Evolutionary conservation across 2,113 vertebrate genomes (phyloP).

Genomic region (Glareola pratincola): DNA sequence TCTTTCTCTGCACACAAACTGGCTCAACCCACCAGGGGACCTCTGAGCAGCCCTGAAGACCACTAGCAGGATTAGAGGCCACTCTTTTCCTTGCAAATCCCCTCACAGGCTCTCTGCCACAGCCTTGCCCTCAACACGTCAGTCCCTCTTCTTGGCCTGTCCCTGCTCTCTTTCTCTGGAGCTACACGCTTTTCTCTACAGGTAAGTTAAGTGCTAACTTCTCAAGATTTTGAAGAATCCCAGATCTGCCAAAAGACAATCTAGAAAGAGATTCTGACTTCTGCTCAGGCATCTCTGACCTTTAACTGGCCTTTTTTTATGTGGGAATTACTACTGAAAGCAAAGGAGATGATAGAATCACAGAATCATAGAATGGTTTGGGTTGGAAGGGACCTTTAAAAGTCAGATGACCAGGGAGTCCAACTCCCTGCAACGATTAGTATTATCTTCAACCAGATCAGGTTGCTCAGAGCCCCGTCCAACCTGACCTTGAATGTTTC

Average conservation of each 20-base stretch:
- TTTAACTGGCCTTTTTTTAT: background rate
- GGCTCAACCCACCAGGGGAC: background rate
- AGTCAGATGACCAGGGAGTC: too few species aligned
- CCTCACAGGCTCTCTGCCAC: background rate
- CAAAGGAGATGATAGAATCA: background rate
- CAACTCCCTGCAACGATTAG: too few species aligned
- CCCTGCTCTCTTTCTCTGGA: background rate
- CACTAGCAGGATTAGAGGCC: background rate
- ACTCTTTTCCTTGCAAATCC: background rate
- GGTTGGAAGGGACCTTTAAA: too few species aligned
- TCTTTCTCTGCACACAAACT: background rate
- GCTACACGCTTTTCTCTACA: background rate
- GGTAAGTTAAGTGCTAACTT: background rate
- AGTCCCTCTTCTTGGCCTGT: background rate
- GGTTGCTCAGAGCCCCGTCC: too few species aligned
- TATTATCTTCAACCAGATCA: too few species aligned
- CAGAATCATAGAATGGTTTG: too few species aligned
- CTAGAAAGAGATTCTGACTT: background rate
- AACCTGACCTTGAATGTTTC: too few species aligned
- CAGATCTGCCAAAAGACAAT: background rate
- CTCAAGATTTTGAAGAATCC: background rate
- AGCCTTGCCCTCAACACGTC: background rate
- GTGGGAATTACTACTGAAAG: background rate
- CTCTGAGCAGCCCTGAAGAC: background rate
- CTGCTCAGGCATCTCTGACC: background rate